phyloP scores from a whole-genome alignment of 2,797 vertebrate genomes.

The Austrolebias charrua region DNA sequence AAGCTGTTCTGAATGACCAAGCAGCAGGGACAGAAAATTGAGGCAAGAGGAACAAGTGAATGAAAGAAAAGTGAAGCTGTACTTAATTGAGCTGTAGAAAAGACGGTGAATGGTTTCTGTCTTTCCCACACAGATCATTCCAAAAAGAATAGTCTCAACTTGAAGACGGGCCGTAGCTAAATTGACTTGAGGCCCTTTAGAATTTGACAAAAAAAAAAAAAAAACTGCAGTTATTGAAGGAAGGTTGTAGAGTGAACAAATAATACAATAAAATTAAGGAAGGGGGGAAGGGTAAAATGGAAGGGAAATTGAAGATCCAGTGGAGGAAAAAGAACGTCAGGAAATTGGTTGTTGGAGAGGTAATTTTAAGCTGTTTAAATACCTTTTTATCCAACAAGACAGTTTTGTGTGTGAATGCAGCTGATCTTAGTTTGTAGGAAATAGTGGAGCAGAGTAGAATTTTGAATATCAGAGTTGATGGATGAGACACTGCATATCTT shows the following conservation, averaged over 20 bases:
- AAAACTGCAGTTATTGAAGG: conserved; percentile 36
- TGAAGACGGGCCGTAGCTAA: conserved; percentile 49
- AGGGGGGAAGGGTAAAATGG: conserved; percentile 1
- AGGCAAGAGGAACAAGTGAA: conserved; percentile 25
- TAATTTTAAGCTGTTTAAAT: conserved; percentile 20
- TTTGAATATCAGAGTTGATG: conserved; percentile 57
- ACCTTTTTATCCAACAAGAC: conserved; percentile 18
- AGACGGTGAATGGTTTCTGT: conserved; percentile 48
- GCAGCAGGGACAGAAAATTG: conserved; percentile 27
- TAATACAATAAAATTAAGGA: conserved; percentile 8
- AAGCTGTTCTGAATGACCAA: conserved; percentile 35
- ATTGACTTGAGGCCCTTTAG: conserved; percentile 45
- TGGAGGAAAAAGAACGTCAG: conserved; percentile 18
- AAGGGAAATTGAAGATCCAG: neutral
- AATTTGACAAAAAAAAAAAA: conserved; percentile 22
- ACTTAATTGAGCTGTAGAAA: conserved; percentile 47
- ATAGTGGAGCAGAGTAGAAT: conserved; percentile 39
- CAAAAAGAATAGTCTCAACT: conserved; percentile 33
- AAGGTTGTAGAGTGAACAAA: conserved; percentile 4
- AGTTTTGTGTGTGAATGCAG: conserved; percentile 4
- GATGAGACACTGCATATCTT: conserved; percentile 38
- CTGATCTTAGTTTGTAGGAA: conserved; percentile 33
- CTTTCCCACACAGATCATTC: conserved; percentile 57
- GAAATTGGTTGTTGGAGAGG: conserved; percentile 20
- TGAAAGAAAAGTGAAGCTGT: conserved; percentile 37